Evolutionary conservation across 2,113 vertebrate genomes (phyloP), one percentile per base, ranked within the genome.

Genomic region (Benitochromis conjunctus): DNA sequence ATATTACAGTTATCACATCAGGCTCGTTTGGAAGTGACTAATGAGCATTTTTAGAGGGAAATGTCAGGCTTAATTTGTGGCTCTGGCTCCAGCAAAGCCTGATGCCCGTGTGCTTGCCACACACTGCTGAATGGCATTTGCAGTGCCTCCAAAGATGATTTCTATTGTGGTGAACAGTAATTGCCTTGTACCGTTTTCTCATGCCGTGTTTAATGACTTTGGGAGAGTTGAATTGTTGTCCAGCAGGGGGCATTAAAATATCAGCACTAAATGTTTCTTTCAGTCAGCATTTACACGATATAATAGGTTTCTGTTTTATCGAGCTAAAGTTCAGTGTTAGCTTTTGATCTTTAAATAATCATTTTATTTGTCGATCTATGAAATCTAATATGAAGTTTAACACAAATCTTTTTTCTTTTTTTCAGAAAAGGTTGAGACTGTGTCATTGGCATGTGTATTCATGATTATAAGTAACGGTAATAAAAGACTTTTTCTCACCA

Each of bases 61-160:
- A 96, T 97, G 95, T 95, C 95, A 96, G 81, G 14, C 56, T 57
- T 90, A 92, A 96, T 95, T 83, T 88, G 83, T 56, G 60, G 82
- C 88, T 85, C 55, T 10, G 38, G 36, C 88, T 86, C 57, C 71
- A 77, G 55, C 62, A 56, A 87, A 83, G 85, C 85, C 43, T 31
- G 31, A n/a, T 66, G 76, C 81, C 26, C n/a, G 54, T 31, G 3
- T 80, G 58, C 74, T 77, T 21, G 41, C 55, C 58, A 2, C 71
- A 71, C 84, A 54, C 82, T 74, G 77, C 34, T 77, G 78, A 84
- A 78, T 94, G 92, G 87, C 92, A 94, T 95, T 94, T 92, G 78
- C 80, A 54, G 13, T 5, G 24, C 71, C 83, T 77, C 43, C 79
- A 80, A 76, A 89, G 69, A 93, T 91, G 55, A 86, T 94, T 90